Evolutionary conservation across 2,888 invertebrate genomes (phyloP).

Genomic region (Pomacea canaliculata): DNA sequence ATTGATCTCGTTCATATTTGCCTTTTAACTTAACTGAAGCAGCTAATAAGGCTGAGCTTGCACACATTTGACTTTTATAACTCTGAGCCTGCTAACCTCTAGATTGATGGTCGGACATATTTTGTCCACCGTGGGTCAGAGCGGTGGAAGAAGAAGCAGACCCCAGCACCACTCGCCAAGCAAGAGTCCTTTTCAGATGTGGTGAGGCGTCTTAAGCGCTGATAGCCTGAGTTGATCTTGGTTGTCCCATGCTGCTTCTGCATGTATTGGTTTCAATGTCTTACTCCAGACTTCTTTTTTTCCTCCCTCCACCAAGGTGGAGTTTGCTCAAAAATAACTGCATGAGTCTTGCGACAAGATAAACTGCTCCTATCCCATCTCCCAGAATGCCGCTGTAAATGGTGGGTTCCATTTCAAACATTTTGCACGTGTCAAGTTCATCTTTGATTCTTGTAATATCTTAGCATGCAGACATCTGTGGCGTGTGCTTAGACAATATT

Average conservation of each 20-base stretch:
- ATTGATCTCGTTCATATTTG: not conserved
- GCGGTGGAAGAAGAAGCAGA: constrained; percentile 41
- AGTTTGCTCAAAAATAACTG: not conserved
- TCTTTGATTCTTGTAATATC: not conserved
- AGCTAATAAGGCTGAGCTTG: not conserved
- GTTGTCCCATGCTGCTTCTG: constrained; percentile 10
- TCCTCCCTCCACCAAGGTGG: not conserved
- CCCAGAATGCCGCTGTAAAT: too few relatives aligned
- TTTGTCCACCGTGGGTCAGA: constrained; percentile 47
- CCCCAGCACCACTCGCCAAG: constrained; percentile 64
- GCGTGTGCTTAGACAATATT: too few relatives aligned
- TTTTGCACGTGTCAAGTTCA: not conserved
- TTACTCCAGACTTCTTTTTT: not conserved
- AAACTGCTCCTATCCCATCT: too few relatives aligned
- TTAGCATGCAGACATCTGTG: too few relatives aligned
- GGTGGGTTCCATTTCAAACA: not conserved
- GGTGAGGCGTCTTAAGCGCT: constrained; percentile 44
- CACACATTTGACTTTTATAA: not conserved
- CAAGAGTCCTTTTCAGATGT: constrained; percentile 67
- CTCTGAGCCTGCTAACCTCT: constrained; percentile 10
- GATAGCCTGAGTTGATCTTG: constrained; percentile 9
- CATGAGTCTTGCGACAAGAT: too few relatives aligned
- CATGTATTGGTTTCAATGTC: not conserved
- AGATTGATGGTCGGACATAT: constrained; percentile 36
- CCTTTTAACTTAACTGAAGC: not conserved